phyloP scores from a whole-genome alignment of 1,140 invertebrate genomes.

The Heliothis virescens region DNA sequence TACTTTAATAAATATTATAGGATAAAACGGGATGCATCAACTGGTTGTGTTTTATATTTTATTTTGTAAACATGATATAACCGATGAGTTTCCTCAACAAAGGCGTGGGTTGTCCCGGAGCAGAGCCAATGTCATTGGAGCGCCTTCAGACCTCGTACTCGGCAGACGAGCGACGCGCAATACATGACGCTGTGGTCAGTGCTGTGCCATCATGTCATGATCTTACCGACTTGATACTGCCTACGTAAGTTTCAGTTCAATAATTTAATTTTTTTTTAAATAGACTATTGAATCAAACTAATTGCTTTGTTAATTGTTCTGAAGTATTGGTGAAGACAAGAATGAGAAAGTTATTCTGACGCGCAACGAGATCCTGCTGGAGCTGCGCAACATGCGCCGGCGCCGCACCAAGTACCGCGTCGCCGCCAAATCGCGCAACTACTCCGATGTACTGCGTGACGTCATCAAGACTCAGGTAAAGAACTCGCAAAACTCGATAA shows the following conservation, averaged over 20 bases:
- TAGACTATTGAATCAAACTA: background rate
- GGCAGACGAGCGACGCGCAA: conserved; percentile 70
- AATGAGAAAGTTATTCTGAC: conserved; percentile 56
- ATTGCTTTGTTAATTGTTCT: background rate
- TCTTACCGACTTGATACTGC: conserved; percentile 64
- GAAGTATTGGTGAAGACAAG: conserved; percentile 45
- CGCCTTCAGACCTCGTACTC: conserved; percentile 70
- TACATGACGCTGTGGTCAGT: conserved; percentile 72
- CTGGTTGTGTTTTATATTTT: background rate
- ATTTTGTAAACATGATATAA: background rate
- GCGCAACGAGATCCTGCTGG: conserved; percentile 85
- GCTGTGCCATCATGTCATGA: conserved; percentile 65
- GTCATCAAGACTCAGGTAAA: conserved; percentile 88
- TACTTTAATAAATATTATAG: too few species aligned
- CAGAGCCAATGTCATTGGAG: conserved; percentile 64
- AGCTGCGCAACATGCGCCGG: conserved; percentile 88
- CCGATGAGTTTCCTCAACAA: conserved; percentile 65
- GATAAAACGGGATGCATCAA: background rate
- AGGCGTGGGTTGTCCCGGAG: conserved; percentile 60
- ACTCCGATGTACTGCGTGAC: conserved; percentile 88
- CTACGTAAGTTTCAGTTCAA: conserved; percentile 54
- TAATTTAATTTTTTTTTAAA: background rate
- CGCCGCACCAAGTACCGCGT: conserved; percentile 88
- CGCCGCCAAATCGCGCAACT: conserved; percentile 88
- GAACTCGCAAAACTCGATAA: background rate